A percentile compares a stretch with the other conserved stretches of the same genome.
Conservation (phyloP, 2,797 vertebrate species). For the Alectoris magna region DNA sequence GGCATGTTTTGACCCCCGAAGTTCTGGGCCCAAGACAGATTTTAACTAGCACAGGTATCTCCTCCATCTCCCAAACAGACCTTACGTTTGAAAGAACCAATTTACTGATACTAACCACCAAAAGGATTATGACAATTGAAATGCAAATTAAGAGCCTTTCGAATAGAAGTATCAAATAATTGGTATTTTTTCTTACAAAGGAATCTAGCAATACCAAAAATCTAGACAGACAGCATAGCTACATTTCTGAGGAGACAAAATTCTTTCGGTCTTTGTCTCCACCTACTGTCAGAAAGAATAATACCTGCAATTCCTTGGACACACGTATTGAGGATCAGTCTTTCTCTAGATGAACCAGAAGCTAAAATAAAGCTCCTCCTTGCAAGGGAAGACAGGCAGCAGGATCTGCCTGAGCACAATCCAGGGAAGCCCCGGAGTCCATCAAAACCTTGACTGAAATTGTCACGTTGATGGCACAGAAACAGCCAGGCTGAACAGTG, state of each 20-base stretch:
- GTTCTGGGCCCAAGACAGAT: background rate
- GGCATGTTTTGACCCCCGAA: background rate
- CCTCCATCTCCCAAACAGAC: background rate
- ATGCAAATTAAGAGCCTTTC: background rate
- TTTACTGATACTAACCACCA: background rate
- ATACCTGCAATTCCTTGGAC: background rate
- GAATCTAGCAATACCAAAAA: background rate
- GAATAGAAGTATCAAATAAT: background rate
- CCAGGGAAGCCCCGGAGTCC: constrained; percentile 22
- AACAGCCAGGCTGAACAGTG: background rate
- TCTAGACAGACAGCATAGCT: background rate
- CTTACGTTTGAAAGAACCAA: background rate
- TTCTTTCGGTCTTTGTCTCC: constrained; percentile 74
- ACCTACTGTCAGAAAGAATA: constrained; percentile 65
- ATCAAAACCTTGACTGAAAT: constrained; percentile 43
- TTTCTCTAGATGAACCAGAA: background rate
- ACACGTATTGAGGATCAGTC: too few relatives aligned
- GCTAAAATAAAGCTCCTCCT: constrained; percentile 38
- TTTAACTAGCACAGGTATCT: background rate
- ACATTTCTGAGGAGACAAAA: background rate
- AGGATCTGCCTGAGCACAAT: constrained; percentile 2
- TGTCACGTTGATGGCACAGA: background rate
- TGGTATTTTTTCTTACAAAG: constrained; percentile 12
- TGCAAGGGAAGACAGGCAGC: background rate
- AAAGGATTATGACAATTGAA: background rate